phyloP scores from a whole-genome alignment of 2,888 invertebrate species.

The Hermodice carunculata region DNA sequence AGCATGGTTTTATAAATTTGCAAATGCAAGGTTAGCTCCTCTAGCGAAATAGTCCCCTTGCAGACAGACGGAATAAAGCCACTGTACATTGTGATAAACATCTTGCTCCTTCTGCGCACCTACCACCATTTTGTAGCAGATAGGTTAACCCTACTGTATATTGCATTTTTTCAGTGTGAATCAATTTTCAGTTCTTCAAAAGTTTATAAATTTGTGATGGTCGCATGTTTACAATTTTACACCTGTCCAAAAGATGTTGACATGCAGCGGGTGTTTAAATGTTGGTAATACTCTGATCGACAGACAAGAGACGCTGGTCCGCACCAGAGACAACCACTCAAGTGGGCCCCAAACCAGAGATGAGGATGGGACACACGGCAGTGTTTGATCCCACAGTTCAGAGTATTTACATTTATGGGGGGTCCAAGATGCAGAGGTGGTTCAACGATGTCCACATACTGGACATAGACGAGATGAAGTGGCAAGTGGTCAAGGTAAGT shows the following conservation, averaged over 20 bases:
- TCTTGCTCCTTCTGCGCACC: too few relatives aligned
- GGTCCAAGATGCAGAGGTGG: conserved; percentile 66
- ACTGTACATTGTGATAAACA: too few relatives aligned
- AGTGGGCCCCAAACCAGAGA: conserved; percentile 30
- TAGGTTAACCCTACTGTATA: not conserved
- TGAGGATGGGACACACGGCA: conserved; percentile 66
- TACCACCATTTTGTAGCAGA: too few relatives aligned
- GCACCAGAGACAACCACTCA: conserved; percentile 12
- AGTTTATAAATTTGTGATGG: too few relatives aligned
- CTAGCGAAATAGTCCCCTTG: too few relatives aligned
- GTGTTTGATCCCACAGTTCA: conserved; percentile 62
- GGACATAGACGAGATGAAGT: conserved; percentile 63
- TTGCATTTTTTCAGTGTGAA: not conserved
- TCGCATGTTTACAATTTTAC: too few relatives aligned
- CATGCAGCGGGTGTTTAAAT: too few relatives aligned
- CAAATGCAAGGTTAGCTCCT: too few relatives aligned
- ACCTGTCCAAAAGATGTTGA: too few relatives aligned
- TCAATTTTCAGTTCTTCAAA: not conserved
- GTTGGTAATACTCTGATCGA: too few relatives aligned
- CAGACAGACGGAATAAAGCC: too few relatives aligned
- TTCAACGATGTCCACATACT: conserved; percentile 66
- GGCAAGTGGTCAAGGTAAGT: conserved; percentile 63
- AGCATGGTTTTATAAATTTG: too few relatives aligned
- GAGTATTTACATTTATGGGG: conserved; percentile 66
- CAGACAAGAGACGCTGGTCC: conserved; percentile 25